Conservation (phyloP, 1,140 invertebrate genomes). For the Drosophila parabipectinata region DNA sequence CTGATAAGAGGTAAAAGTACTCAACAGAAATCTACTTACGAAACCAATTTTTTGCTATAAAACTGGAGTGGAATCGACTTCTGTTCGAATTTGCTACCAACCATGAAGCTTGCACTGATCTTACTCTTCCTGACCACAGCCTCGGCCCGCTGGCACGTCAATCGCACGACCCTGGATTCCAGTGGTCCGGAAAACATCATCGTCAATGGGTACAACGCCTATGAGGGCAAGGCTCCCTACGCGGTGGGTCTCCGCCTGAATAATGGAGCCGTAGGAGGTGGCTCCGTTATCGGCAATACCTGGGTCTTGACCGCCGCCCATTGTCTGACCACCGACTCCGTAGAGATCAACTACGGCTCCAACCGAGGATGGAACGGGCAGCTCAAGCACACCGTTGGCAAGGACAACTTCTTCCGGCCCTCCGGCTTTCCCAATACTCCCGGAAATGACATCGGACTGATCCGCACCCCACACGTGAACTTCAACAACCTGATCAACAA, state of each 20-base stretch:
- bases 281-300: slow-evolving; percentile 47
- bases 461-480: slow-evolving; percentile 50
- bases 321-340: slow-evolving; percentile 47
- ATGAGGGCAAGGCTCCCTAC: slow-evolving; percentile 85
- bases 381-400: slow-evolving; percentile 39
- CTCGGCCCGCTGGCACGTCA: slow-evolving; percentile 15
- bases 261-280: slow-evolving; percentile 35
- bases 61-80: too few species aligned
- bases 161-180: neutral
- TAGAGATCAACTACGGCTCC: slow-evolving; percentile 74
- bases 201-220: slow-evolving; percentile 63
- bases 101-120: slow-evolving; percentile 45
- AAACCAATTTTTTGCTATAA: too few species aligned
- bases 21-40: too few species aligned
- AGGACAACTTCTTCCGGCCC: slow-evolving; percentile 42
- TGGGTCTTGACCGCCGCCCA: slow-evolving; percentile 64
- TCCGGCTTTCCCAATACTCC: slow-evolving; percentile 37
- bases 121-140: slow-evolving; percentile 37
- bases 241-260: slow-evolving; percentile 80
- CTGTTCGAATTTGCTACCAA: neutral
- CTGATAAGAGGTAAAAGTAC: neutral
- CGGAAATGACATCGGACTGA: slow-evolving; percentile 56
- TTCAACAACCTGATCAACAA: slow-evolving; percentile 41
- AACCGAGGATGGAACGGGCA: slow-evolving; percentile 31
- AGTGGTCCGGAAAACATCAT: slow-evolving; percentile 28